phyloP scores from a whole-genome alignment of 2,888 invertebrate species.

The Limenitis camilla region DNA sequence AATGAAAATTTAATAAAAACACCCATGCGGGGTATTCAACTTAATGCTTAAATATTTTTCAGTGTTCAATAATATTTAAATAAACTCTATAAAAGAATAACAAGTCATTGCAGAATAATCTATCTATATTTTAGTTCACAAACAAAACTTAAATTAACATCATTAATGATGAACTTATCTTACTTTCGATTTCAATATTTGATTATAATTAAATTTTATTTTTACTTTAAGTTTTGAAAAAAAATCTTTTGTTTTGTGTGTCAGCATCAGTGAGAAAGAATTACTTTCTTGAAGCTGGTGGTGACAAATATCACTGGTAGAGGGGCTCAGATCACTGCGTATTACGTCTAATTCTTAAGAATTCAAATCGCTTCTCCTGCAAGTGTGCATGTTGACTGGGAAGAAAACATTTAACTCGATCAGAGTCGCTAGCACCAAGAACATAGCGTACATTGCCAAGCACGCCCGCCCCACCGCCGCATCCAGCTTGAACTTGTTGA shows the following conservation, averaged over 20 bases:
- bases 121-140: slow-evolving; percentile 1
- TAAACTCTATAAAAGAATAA: slow-evolving; percentile 8
- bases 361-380: slow-evolving; percentile 75
- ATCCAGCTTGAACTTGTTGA: slow-evolving; percentile 91
- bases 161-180: slow-evolving; percentile 4
- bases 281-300: not conserved
- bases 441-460: slow-evolving; percentile 89
- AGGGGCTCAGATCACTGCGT: slow-evolving; percentile 7
- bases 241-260: slow-evolving; percentile 3
- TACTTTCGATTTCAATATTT: slow-evolving; percentile 2
- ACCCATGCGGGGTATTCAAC: too few relatives aligned
- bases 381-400: slow-evolving; percentile 90
- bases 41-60: too few relatives aligned
- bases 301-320: slow-evolving; percentile 14
- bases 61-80: not conserved
- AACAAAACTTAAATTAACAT: slow-evolving; percentile 2
- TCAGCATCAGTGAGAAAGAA: slow-evolving; percentile 1
- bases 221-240: slow-evolving; percentile 1
- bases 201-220: slow-evolving; percentile 1
- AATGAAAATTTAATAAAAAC: not conserved
- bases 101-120: not conserved
- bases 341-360: slow-evolving; percentile 35
- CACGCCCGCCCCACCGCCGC: slow-evolving; percentile 89
- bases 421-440: slow-evolving; percentile 89
- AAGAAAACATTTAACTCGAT: slow-evolving; percentile 96